Evolutionary conservation across 1,140 invertebrate genomes (phyloP).

Genomic region (Caerostris extrusa): DNA sequence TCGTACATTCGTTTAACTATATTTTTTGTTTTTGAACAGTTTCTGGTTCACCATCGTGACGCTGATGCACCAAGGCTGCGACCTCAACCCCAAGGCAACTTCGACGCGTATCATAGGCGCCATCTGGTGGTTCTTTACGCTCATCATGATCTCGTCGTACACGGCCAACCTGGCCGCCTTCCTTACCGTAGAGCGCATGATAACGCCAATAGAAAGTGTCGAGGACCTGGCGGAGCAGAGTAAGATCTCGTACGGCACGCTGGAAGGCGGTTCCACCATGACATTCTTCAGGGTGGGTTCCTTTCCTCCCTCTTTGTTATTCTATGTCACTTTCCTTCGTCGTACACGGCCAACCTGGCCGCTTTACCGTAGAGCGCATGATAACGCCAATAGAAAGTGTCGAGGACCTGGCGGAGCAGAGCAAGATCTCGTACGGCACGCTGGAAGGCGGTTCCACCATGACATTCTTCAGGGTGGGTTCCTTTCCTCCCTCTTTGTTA

Average conservation of each 20-base stretch:
- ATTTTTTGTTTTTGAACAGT: too few species aligned
- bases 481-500: too few species aligned
- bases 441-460: conserved; percentile 95
- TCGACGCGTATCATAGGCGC: conserved; percentile 96
- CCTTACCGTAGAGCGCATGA: conserved; percentile 97
- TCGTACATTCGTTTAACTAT: too few species aligned
- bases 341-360: conserved; percentile 98
- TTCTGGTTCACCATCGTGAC: conserved; percentile 84
- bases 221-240: conserved; percentile 97
- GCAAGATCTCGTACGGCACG: conserved; percentile 96
- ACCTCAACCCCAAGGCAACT: conserved; percentile 89
- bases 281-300: conserved; percentile 95
- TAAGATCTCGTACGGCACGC: conserved; percentile 95
- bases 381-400: conserved; percentile 98
- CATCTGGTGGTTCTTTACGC: conserved; percentile 99
- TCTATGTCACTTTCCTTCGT: too few species aligned
- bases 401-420: conserved; percentile 97
- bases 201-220: conserved; percentile 97
- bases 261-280: conserved; percentile 96
- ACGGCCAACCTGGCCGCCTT: conserved; percentile 98
- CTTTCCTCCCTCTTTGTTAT: too few species aligned
- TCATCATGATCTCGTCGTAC: conserved; percentile 99
- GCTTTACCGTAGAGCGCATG: conserved; percentile 97
- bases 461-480: conserved; percentile 96
- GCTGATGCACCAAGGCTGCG: conserved; percentile 82